phyloP scores from a whole-genome alignment of 2,888 invertebrate genomes.

The Zaprionus lineosus region DNA sequence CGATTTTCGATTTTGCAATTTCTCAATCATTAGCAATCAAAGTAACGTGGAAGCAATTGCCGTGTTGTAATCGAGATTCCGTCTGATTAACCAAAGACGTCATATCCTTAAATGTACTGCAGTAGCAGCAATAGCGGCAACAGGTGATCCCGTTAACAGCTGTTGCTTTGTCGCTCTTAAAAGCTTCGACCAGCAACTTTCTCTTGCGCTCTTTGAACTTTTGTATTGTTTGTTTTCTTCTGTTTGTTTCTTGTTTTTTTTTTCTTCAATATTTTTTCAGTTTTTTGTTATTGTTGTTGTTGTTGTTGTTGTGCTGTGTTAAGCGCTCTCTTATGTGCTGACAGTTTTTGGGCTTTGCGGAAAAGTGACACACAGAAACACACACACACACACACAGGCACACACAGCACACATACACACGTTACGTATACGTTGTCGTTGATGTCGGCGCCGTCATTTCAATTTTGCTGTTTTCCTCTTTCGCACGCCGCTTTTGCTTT shows the following conservation, averaged over 20 bases:
- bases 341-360: conserved; percentile 68
- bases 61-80: too few species aligned
- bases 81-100: too few species aligned
- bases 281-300: too few species aligned
- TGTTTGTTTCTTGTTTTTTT: neutral
- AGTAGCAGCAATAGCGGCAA: conserved; percentile 11
- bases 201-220: conserved; percentile 30
- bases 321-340: conserved; percentile 37
- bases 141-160: conserved; percentile 59
- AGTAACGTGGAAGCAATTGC: too few species aligned
- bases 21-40: too few species aligned
- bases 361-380: conserved; percentile 53
- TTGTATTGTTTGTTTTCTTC: conserved; percentile 3
- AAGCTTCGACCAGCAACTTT: conserved; percentile 31
- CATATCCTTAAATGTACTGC: too few species aligned
- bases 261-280: too few species aligned
- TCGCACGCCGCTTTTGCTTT: conserved; percentile 54
- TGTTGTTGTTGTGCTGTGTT: too few species aligned
- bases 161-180: conserved; percentile 26
- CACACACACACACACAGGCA: conserved; percentile 11
- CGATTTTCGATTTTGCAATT: too few species aligned
- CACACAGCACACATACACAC: conserved; percentile 61
- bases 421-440: conserved; percentile 30
- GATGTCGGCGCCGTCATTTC: conserved; percentile 45
- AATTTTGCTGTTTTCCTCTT: conserved; percentile 60